Conservation (phyloP, 1,140 invertebrate species). For the Stegodyphus mimosarum region DNA sequence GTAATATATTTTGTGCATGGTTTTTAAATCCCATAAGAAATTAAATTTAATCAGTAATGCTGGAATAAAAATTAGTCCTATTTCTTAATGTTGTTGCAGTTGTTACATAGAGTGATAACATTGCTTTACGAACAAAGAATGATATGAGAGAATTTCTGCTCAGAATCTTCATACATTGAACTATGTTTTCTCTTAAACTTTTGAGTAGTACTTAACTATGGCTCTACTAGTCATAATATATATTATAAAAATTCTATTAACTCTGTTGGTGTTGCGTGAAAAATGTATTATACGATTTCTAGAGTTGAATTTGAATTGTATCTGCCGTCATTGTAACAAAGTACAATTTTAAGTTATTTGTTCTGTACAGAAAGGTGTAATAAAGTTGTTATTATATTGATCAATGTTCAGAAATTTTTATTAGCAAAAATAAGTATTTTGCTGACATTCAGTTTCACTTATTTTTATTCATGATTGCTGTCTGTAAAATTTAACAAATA, state of each 20-base stretch:
- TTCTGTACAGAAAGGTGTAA: slow-evolving; percentile 56
- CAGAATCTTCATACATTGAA: slow-evolving; percentile 17
- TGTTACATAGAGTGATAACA: background rate
- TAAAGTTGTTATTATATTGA: slow-evolving; percentile 38
- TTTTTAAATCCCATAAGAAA: too few relatives aligned
- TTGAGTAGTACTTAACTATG: slow-evolving; percentile 47
- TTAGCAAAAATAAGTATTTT: too few relatives aligned
- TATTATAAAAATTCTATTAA: slow-evolving; percentile 43
- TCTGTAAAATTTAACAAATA: too few relatives aligned
- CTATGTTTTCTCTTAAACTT: slow-evolving; percentile 35
- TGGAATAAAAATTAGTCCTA: too few relatives aligned
- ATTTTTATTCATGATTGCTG: too few relatives aligned
- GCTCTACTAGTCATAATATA: slow-evolving; percentile 28
- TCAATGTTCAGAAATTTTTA: background rate
- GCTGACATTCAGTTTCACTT: too few relatives aligned
- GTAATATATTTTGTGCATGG: too few relatives aligned
- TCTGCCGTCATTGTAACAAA: slow-evolving; percentile 39
- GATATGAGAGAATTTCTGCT: slow-evolving; percentile 3
- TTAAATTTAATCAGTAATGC: too few relatives aligned
- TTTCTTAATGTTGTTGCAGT: background rate
- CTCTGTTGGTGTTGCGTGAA: slow-evolving; percentile 53
- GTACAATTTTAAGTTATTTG: slow-evolving; percentile 53
- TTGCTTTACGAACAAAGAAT: background rate
- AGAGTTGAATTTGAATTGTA: slow-evolving; percentile 44
- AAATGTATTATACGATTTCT: slow-evolving; percentile 30